These are phyloP conservation scores for Pycnomerus fuliginosus DNA, from an alignment of 2,888 invertebrate species.

Conservation along the genomic window DNA sequence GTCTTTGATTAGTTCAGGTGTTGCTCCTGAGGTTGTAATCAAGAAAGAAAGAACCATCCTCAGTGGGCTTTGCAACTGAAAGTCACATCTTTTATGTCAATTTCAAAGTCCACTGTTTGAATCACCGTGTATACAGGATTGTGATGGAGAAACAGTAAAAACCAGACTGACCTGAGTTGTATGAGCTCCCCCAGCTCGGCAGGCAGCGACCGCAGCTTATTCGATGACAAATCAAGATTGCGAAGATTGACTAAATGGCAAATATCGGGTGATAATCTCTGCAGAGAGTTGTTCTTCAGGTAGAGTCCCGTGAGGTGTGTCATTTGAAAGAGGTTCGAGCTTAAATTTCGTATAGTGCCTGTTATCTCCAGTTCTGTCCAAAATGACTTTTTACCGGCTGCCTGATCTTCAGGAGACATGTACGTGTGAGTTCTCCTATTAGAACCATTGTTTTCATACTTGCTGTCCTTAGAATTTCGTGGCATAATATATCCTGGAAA, in stretches of 20 bases:
- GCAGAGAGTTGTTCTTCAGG: slow-evolving; percentile 92
- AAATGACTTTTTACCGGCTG: slow-evolving; percentile 87
- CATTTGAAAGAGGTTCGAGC: slow-evolving; percentile 88
- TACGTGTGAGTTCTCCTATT: slow-evolving; percentile 80
- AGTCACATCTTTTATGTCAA: too few relatives aligned
- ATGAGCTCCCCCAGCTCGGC: slow-evolving; percentile 96
- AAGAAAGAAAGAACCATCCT: too few relatives aligned
- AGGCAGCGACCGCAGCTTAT: slow-evolving; percentile 92
- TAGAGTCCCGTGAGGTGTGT: slow-evolving; percentile 92
- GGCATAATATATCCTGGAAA: slow-evolving; percentile 54
- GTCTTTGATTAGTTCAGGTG: too few relatives aligned
- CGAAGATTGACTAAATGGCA: slow-evolving; percentile 79
- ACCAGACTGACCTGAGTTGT: slow-evolving; percentile 91
- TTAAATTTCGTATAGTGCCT: slow-evolving; percentile 94
- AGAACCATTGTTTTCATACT: slow-evolving; percentile 79
- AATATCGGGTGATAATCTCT: slow-evolving; percentile 90
- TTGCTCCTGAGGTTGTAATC: too few relatives aligned
- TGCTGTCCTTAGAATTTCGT: slow-evolving; percentile 72
- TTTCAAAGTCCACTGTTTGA: too few relatives aligned
- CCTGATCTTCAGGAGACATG: slow-evolving; percentile 91
- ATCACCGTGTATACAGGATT: too few relatives aligned
- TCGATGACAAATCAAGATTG: slow-evolving; percentile 89
- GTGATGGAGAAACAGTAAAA: too few relatives aligned
- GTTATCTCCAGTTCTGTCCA: slow-evolving; percentile 77
- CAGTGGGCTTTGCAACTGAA: too few relatives aligned